A percentile compares a stretch with the other conserved stretches of the same genome.
These are phyloP conservation scores for Columba janthina DNA, from an alignment of 2,113 vertebrate genomes.

Conservation along the genomic window DNA sequence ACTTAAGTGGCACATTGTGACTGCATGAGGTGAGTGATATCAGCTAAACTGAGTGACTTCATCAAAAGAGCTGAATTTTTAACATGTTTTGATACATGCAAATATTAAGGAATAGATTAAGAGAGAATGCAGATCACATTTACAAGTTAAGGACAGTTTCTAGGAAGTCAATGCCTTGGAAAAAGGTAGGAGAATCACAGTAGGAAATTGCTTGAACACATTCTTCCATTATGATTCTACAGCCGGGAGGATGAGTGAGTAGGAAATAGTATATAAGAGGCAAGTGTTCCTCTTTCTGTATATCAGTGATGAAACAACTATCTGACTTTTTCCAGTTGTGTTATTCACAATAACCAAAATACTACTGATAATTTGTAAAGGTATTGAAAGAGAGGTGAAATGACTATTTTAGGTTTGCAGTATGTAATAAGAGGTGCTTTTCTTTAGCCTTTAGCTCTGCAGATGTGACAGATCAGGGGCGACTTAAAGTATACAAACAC, in stretches of 20 bases:
- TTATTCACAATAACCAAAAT: background rate
- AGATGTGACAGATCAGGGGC: background rate
- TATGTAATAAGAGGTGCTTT: background rate
- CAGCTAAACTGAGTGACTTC: background rate
- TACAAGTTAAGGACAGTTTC: background rate
- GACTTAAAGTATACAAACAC: background rate
- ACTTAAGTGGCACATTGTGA: background rate
- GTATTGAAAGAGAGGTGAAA: background rate
- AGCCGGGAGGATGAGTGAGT: background rate
- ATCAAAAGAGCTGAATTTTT: background rate
- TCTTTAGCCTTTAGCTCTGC: background rate
- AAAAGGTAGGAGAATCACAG: background rate
- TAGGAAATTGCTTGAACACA: background rate
- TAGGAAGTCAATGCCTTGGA: background rate
- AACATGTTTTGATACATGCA: background rate
- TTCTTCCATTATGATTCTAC: background rate
- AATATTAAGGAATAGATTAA: background rate
- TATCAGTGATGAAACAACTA: background rate
- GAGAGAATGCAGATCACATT: background rate
- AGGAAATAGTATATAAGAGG: background rate
- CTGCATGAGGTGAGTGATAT: background rate
- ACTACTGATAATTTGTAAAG: background rate
- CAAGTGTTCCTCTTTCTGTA: background rate
- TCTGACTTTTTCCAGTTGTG: background rate
- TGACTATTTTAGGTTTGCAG: background rate